Percentiles rank a stretch among this genome's conserved stretches.
phyloP scores from a whole-genome alignment of 2,888 invertebrate species.

The Platerodrilus igneus region DNA sequence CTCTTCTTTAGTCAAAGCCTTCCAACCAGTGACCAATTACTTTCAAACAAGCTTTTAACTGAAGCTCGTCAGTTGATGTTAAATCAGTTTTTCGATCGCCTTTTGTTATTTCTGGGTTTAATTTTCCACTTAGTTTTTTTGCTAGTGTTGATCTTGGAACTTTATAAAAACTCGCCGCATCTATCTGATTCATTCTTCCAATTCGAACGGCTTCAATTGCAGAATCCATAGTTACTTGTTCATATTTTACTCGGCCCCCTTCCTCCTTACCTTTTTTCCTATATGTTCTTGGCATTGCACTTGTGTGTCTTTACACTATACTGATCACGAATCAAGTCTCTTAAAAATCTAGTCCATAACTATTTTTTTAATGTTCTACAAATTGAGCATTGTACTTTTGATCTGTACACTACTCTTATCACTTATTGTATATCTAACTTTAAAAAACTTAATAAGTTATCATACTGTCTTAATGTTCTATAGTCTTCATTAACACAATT shows the following conservation, averaged over 20 bases:
- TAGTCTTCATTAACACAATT: too few species aligned
- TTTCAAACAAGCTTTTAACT: background rate
- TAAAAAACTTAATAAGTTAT: too few species aligned
- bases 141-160: slow-evolving; percentile 2
- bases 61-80: background rate
- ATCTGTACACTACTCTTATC: too few species aligned
- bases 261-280: background rate
- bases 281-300: too few species aligned
- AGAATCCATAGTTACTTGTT: background rate
- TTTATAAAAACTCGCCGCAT: background rate
- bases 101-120: background rate
- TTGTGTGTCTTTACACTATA: too few species aligned
- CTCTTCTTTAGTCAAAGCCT: slow-evolving; percentile 3
- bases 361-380: too few species aligned
- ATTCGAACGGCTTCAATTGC: background rate
- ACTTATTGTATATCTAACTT: too few species aligned
- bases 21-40: background rate
- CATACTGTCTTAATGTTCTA: too few species aligned
- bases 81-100: slow-evolving; percentile 4
- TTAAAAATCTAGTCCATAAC: too few species aligned
- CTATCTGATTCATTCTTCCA: background rate
- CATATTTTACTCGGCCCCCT: too few species aligned
- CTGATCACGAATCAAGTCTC: too few species aligned
- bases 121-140: slow-evolving; percentile 3
- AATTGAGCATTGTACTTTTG: too few species aligned